A percentile compares a stretch with the other conserved stretches of the same genome.
Evolutionary conservation across 2,888 invertebrate genomes (phyloP).

Genomic region (Emesis furor): DNA sequence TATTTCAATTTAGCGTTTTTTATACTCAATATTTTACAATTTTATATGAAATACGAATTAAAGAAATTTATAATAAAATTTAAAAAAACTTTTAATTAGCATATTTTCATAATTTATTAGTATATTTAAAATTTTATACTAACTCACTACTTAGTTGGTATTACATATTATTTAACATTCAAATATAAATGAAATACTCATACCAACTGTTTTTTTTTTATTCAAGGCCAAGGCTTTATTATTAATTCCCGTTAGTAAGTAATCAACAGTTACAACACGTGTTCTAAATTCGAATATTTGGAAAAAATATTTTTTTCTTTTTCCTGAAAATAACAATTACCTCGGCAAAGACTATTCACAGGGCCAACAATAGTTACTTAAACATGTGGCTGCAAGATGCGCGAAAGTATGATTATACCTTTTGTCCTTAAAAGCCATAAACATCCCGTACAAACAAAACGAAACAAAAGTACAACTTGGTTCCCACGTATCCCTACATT

Average conservation of each 20-base stretch:
- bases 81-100: neutral
- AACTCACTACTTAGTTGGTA: neutral
- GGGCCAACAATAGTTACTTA: conserved; percentile 79
- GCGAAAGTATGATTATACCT: conserved; percentile 84
- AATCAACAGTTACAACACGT: conserved; percentile 77
- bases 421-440: conserved; percentile 81
- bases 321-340: conserved; percentile 6
- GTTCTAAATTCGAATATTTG: conserved; percentile 60
- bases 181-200: neutral
- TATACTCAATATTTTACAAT: too few relatives aligned
- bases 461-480: conserved; percentile 78
- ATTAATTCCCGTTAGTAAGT: conserved; percentile 12
- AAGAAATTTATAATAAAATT: too few relatives aligned
- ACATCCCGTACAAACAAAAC: conserved; percentile 84
- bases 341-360: conserved; percentile 26
- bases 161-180: neutral
- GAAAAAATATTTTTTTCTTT: conserved; percentile 24
- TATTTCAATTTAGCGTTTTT: too few relatives aligned
- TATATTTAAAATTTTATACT: neutral
- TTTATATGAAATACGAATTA: too few relatives aligned
- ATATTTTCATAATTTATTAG: neutral
- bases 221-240: neutral
- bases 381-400: conserved; percentile 84
- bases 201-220: neutral
- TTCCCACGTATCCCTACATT: conserved; percentile 89